phyloP scores from a whole-genome alignment of 2,797 vertebrate species.

The Ambastaia sidthimunki region DNA sequence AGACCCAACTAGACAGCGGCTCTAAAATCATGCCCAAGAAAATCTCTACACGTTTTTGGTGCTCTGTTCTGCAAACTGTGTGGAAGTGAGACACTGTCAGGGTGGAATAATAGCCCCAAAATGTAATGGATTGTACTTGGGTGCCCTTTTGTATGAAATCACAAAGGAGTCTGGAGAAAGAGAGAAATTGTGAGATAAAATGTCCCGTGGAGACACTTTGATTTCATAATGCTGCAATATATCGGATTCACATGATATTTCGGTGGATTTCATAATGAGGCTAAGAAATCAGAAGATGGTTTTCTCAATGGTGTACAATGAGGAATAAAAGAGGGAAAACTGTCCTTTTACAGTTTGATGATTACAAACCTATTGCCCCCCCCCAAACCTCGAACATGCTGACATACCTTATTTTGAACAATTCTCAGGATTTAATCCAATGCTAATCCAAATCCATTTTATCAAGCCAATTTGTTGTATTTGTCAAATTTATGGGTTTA shows the following conservation, averaged over 20 bases:
- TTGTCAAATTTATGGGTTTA: neutral
- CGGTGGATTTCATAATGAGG: neutral
- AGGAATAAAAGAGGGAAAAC: neutral
- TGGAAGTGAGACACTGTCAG: neutral
- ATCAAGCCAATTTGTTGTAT: neutral
- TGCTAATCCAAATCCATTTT: slow-evolving; percentile 10
- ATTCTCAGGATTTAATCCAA: slow-evolving; percentile 23
- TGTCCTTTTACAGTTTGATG: neutral
- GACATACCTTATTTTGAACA: neutral
- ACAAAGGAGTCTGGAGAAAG: neutral
- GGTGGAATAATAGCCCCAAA: neutral
- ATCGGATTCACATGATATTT: neutral
- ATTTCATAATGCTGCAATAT: neutral
- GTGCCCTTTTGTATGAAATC: slow-evolving; percentile 2
- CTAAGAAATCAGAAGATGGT: neutral
- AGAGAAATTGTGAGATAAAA: neutral
- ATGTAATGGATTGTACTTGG: neutral
- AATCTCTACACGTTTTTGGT: slow-evolving; percentile 21
- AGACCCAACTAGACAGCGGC: neutral
- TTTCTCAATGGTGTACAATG: neutral
- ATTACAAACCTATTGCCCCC: slow-evolving; percentile 26
- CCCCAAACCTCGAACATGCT: neutral
- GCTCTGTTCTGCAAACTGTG: slow-evolving; percentile 6
- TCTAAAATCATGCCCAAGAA: slow-evolving; percentile 15
- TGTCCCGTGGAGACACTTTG: neutral